Base-by-base conservation (phyloP, 1,140 invertebrate genomes). In the Saccostrea glomerata region DNA sequence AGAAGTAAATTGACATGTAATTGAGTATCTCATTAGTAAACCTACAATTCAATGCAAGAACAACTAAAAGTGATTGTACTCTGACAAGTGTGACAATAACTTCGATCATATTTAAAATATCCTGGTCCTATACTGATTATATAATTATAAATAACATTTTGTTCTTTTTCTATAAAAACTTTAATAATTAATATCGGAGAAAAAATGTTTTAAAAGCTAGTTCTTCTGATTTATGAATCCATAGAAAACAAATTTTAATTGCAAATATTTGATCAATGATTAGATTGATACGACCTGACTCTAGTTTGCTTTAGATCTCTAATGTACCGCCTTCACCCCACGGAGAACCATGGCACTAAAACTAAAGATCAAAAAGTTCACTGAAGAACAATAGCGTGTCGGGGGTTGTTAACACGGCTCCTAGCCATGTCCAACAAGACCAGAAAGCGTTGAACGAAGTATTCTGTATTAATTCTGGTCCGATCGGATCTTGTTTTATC, bases 331-430 rank as follows among this genome's bases (percentile, higher is more conserved):
- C 30, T 77, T 77, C 70, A 77, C 70, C 70, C 70, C 70, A 36
- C 11, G 13, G 25, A 30, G 25, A 30, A 77, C 25, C 25, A 30
- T 30, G 70, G 25, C 30, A 77, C 30, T 77, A 30, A 77, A 77
- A 77, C 9, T 36, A 77, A 77, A 17, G 70, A 77, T 77, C 23
- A 77, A 77, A 77, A 77, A 77, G 70, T 77, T 77, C 70, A 77
- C 70, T 30, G 30, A 77, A 30, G 70, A 77, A 77, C 23, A 73
- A 77, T 30, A 77, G 25, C 70, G 70, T 77, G 70, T 77, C 25
- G 23, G 25, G 30, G 15, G 70, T 77, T 77, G 70, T 77, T 36
- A 77, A 77, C 70, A 77, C 70, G 25, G 25, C 20, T 77, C 12
- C 30, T 12, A 13, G 25, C 25, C 70, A 30, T 77, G 70, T 77